These are phyloP conservation scores for Pseudomyrmex gracilis DNA, from an alignment of 1,140 invertebrate genomes.

Conservation along the genomic window DNA sequence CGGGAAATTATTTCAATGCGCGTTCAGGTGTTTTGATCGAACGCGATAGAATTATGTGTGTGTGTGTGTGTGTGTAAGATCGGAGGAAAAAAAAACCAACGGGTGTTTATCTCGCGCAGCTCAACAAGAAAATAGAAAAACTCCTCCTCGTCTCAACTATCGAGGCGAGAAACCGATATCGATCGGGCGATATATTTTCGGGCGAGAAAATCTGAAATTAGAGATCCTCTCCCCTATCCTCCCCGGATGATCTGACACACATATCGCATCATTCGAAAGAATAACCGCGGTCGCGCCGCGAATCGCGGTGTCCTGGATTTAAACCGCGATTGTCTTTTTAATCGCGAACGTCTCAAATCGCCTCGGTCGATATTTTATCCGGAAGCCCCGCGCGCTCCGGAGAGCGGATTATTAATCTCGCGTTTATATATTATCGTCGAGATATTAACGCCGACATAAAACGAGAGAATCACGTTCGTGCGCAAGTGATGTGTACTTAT, in stretches of 20 bases:
- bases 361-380: too few species aligned
- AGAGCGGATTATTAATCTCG: not conserved
- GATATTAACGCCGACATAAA: too few species aligned
- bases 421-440: too few species aligned
- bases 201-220: slow-evolving; percentile 23
- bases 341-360: not conserved
- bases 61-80: not conserved
- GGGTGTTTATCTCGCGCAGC: too few species aligned
- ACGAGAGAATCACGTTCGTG: too few species aligned
- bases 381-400: not conserved
- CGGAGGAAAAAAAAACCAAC: too few species aligned
- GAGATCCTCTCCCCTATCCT: not conserved
- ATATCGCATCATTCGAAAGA: not conserved
- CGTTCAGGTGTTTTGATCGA: not conserved
- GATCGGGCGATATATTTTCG: slow-evolving; percentile 14
- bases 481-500: too few species aligned
- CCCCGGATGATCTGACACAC: slow-evolving; percentile 2
- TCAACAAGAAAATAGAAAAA: too few species aligned
- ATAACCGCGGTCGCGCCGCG: slow-evolving; percentile 14
- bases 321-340: not conserved
- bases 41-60: not conserved
- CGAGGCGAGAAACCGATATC: not conserved
- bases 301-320: not conserved
- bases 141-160: too few species aligned
- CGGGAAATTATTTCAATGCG: not conserved